These are phyloP conservation scores for Heliconius aoede DNA, from an alignment of 2,888 invertebrate genomes.

Conservation along the genomic window DNA sequence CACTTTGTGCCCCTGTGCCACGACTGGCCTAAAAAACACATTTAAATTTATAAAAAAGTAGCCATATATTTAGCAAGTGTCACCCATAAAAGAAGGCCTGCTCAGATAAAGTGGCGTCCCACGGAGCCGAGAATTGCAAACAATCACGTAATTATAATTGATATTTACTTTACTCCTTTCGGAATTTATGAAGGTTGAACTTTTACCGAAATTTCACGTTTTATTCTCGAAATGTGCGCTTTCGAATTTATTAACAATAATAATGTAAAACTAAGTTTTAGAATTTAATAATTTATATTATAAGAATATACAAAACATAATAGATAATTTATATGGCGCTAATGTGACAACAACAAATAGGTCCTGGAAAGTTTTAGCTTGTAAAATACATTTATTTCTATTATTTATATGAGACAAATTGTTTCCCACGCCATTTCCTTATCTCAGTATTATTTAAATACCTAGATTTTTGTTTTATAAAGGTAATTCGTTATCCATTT, in stretches of 20 bases:
- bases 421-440: not conserved
- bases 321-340: not conserved
- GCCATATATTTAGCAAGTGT: slow-evolving; percentile 33
- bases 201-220: slow-evolving; percentile 32
- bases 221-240: slow-evolving; percentile 33
- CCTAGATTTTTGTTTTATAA: too few relatives aligned
- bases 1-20: too few relatives aligned
- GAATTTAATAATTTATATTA: not conserved
- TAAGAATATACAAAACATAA: not conserved
- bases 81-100: slow-evolving; percentile 32
- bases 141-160: slow-evolving; percentile 42
- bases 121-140: slow-evolving; percentile 35
- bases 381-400: not conserved
- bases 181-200: slow-evolving; percentile 41
- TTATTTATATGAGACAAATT: not conserved
- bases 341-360: slow-evolving; percentile 1
- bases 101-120: slow-evolving; percentile 34
- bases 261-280: not conserved
- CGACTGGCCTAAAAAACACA: not conserved
- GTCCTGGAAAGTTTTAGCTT: not conserved
- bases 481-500: not conserved
- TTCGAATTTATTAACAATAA: slow-evolving; percentile 23
- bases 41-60: slow-evolving; percentile 18
- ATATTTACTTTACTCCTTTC: slow-evolving; percentile 42
- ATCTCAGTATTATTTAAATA: not conserved